Evolutionary conservation across 2,888 invertebrate genomes (phyloP).

Genomic region (Tetranychus truncatus): DNA sequence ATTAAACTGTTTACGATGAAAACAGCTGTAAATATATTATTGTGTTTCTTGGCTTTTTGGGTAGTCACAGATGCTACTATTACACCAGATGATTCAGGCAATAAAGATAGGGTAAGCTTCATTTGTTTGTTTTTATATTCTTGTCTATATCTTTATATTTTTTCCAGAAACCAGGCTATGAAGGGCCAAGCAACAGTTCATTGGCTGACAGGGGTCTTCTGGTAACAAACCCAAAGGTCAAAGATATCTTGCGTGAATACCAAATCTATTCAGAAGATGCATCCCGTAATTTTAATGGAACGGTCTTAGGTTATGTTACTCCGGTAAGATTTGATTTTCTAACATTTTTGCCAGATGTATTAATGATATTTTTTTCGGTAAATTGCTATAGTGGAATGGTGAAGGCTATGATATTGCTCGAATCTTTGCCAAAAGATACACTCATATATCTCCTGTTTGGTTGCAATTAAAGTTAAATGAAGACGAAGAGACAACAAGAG

Average conservation of each 20-base stretch:
- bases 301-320: conserved; percentile 74
- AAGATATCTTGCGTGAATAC: conserved; percentile 57
- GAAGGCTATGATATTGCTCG: conserved; percentile 85
- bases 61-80: neutral
- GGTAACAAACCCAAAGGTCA: conserved; percentile 44
- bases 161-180: conserved; percentile 12
- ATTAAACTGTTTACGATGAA: too few relatives aligned
- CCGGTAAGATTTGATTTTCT: conserved; percentile 44
- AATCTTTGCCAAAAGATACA: conserved; percentile 63
- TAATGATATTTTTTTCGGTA: conserved; percentile 46
- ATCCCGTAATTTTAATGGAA: conserved; percentile 46
- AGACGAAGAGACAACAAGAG: conserved; percentile 15
- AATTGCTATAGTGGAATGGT: conserved; percentile 91
- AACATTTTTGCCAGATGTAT: conserved; percentile 7
- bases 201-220: conserved; percentile 54
- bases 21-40: too few relatives aligned
- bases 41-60: too few relatives aligned
- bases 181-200: conserved; percentile 33
- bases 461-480: conserved; percentile 52
- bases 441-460: conserved; percentile 86
- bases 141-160: neutral
- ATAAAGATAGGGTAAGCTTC: neutral
- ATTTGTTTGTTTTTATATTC: neutral
- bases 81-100: neutral
- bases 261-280: conserved; percentile 52